These are phyloP conservation scores for Lycaon pictus DNA, from an alignment of 2,113 vertebrate species.

Conservation along the genomic window DNA sequence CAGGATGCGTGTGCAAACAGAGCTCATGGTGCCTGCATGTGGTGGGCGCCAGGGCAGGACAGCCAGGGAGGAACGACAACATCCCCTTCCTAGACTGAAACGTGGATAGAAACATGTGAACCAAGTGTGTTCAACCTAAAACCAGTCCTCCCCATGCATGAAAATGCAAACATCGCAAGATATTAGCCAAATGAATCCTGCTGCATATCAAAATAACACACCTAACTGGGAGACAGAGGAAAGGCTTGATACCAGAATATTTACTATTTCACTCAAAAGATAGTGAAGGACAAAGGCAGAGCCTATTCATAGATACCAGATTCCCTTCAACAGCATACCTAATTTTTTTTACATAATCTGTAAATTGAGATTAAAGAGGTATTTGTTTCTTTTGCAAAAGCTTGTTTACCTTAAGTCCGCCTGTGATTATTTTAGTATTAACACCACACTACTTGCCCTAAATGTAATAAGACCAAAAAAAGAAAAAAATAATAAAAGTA, in stretches of 20 bases:
- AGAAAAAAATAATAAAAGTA: not conserved
- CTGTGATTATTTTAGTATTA: not conserved
- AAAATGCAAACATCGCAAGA: not conserved
- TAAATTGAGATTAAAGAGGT: not conserved
- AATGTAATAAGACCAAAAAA: not conserved
- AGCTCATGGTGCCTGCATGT: fast-evolving
- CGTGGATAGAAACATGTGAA: not conserved
- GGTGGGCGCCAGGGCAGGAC: fast-evolving
- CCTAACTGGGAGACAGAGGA: too few species aligned
- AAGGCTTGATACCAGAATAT: fast-evolving
- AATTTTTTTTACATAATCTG: not conserved
- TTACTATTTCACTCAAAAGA: not conserved
- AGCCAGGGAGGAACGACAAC: fast-evolving
- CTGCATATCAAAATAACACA: fast-evolving
- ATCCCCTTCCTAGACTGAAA: not conserved
- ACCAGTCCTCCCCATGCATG: too few species aligned
- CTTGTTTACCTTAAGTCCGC: not conserved
- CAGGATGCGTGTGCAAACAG: fast-evolving
- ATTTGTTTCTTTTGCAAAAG: too few species aligned
- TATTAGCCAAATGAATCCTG: fast-evolving
- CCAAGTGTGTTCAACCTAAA: not conserved
- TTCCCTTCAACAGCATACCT: not conserved
- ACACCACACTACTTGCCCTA: not conserved
- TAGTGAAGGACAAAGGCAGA: not conserved
- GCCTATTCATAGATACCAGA: too few species aligned